Base-by-base conservation (phyloP, 1,140 invertebrate species). In the Macrosteles quadrilineatus region DNA sequence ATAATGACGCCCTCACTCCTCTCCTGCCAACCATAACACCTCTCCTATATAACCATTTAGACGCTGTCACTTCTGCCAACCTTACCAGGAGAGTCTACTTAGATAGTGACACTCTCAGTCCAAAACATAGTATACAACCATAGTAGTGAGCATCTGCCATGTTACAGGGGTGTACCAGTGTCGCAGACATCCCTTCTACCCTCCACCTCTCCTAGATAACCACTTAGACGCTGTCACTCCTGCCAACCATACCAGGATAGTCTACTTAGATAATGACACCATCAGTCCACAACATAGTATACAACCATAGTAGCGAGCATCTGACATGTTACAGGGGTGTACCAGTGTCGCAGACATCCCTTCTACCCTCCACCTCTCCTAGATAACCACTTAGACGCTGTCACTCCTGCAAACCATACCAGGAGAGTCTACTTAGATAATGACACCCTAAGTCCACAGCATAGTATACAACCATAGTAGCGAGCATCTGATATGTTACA, bases 21-120 rank as follows among this genome's bases (percentile, higher is more conserved):
- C 76, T 70, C 77, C 75, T 59, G 78, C 75, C 78, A 80, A 0
- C 80, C 36, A 17, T 27, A 30, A n/a, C 78, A 0, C 78, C 80
- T 0, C 77, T 78, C 65, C 71, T 78, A 31, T 79, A 79, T 64
- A 80, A 79, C 67, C 78, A 80, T 67, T 78, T 81, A 32, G 82
- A 78, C 23, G 36, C 69, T 1, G 69, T 68, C 17, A n/a, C n/a
- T n/a, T n/a, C n/a, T n/a, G n/a, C n/a, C n/a, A n/a, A n/a, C n/a
- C n/a, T n/a, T n/a, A n/a, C 29, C 17, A 30, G 62, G 19, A 69
- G 75, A 27, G 71, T 73, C 25, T 76, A 76, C 45, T 43, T 75
- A 11, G 74, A 76, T 29, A 67, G 67, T 21, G 71, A 64, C 50
- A 68, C 14, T 32, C 45, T 6, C 68, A 73, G 12, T 67, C 71